Base-by-base conservation (phyloP, 1,140 invertebrate species). In the Macrocentrus cingulum region DNA sequence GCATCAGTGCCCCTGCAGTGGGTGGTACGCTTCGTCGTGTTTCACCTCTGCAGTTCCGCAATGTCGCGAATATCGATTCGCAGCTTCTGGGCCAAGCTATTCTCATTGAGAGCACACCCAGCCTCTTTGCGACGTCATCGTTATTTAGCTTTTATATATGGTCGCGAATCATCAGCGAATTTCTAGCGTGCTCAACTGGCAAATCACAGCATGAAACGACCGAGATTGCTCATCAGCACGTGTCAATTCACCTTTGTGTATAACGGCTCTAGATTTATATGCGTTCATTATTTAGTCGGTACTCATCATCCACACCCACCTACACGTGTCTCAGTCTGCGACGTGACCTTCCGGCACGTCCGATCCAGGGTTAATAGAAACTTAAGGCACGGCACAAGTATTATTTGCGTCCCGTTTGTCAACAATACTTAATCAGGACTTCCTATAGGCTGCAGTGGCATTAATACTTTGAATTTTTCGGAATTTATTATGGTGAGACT, bases 311-410 rank as follows among this genome's bases (percentile, higher is more conserved):
- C 44, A 41, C 55, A 50, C 46, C 55, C 55, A 57, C 22, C 9
- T n/a, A 15, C 39, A 51, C 37, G 45, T 61, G 60, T 54, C 19
- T 39, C 7, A 23, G 15, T 20, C 44, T 49, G 15, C 29, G 50
- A 50, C 60, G 36, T 48, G 45, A 57, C 60, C 54, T 61, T 57
- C 54, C 49, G 46, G 22, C 22, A 36, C 37, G 22, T 45, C 39
- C 41, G 20, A 45, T 36, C 48, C 59, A 62, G 45, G 50, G 42
- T 48, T 54, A 6, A 46, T 51, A 23, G 42, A 49, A 61, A 41
- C 25, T 42, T 15, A 23, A 60, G 58, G 58, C 34, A 39, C 32
- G 59, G 46, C 48, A 37, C 16, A 36, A 32, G 41, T 42, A 50
- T 56, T 19, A 19, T 22, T 34, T 15, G 15, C 46, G 39, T 44